Evolutionary conservation across 2,797 vertebrate species (phyloP).

Genomic region (Bradypodion pumilum): DNA sequence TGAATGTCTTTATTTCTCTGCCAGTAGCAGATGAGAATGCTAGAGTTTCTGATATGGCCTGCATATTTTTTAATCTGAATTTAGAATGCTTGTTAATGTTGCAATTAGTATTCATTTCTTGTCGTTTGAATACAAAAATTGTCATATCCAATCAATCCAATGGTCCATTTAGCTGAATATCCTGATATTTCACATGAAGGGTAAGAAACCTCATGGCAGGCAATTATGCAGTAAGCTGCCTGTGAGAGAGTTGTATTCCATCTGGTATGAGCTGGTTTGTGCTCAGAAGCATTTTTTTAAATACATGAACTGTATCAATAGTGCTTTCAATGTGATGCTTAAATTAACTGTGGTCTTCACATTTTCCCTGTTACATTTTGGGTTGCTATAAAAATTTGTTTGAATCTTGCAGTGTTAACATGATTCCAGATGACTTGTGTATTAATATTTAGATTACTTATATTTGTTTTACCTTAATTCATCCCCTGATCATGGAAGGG

Average conservation of each 20-base stretch:
- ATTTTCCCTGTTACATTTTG: neutral
- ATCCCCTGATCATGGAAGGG: neutral
- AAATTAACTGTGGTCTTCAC: neutral
- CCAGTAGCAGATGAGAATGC: constrained; percentile 4
- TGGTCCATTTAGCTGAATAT: constrained; percentile 19
- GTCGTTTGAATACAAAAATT: constrained; percentile 23
- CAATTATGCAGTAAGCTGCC: constrained; percentile 19
- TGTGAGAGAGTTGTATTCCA: neutral
- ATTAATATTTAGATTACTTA: neutral
- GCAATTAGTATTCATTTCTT: constrained; percentile 32
- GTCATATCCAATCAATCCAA: constrained; percentile 19
- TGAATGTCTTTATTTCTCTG: neutral
- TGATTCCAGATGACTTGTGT: neutral
- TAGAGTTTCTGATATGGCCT: neutral
- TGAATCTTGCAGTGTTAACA: neutral
- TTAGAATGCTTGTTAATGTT: constrained; percentile 10
- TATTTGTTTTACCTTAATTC: neutral
- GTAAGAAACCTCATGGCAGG: constrained; percentile 8
- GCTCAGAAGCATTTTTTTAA: neutral
- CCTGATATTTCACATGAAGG: constrained; percentile 11
- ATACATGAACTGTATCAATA: neutral
- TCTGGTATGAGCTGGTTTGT: neutral
- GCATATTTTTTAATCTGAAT: neutral
- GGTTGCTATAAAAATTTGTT: neutral
- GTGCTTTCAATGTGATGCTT: neutral